Base-by-base conservation (phyloP, 2,888 invertebrate genomes). In the Sycophila texana region DNA sequence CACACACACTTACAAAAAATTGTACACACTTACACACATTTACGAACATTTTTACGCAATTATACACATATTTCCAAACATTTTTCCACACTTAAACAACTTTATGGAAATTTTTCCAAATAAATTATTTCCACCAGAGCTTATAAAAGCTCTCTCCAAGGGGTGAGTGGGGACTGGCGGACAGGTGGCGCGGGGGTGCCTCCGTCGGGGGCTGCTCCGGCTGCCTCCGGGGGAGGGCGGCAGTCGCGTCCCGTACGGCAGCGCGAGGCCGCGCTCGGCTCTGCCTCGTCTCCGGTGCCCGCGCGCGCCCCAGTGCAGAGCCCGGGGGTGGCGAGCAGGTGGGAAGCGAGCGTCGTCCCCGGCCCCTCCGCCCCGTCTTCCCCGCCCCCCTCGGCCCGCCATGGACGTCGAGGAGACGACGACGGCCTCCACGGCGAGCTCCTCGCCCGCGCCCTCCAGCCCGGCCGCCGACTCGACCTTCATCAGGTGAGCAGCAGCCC, bases 321-420 rank as follows among this genome's bases (percentile, higher is more conserved):
- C 53, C n/a, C 53, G 53, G 53, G 53, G 53, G 53, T 53, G 53
- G 53, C n/a, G n/a, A 39, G 39, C 39, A 39, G 39, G 39, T 39
- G 39, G 39, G 39, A 39, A 39, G 39, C 39, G 39, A 39, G 39
- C 39, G 39, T 39, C 39, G 39, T 39, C 39, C 39, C 39, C 39
- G 39, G 39, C 39, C 39, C 39, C 39, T 39, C 39, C 39, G 39
- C 39, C 39, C 39, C 39, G 39, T 39, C 39, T 39, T 39, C 39
- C 39, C 39, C 39, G 39, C 13, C 4, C 26, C 12, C 47, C 57
- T n/a, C 85, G 89, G 86, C 77, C 89, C 89, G 89, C 88, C 89
- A 90, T 90, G 90, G 89, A 90, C 85, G 87, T 89, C 84, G 90
- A 90, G 85, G 89, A 89, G 82, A 89, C 86, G 80, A 90, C 89